Evolutionary conservation across 1,140 invertebrate genomes (phyloP).

Genomic region (Harlomillsia oculata): DNA sequence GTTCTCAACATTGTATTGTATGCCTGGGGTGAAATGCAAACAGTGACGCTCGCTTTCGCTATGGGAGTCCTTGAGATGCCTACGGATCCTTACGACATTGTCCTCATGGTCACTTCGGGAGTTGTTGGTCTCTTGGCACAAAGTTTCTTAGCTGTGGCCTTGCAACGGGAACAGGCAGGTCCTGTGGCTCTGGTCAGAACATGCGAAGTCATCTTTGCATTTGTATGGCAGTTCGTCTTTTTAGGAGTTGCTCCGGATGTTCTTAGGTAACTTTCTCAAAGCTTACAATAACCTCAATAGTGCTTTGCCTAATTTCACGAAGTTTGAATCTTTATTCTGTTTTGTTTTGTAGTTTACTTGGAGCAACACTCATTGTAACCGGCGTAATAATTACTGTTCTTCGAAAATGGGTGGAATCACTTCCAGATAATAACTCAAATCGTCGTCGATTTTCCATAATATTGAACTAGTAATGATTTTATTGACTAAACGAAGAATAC

Average conservation of each 20-base stretch:
- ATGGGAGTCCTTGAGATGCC: not conserved
- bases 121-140: not conserved
- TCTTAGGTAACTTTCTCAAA: not conserved
- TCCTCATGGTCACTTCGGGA: not conserved
- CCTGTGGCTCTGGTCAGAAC: not conserved
- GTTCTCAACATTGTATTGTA: not conserved
- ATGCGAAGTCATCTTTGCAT: not conserved
- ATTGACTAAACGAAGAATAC: not conserved
- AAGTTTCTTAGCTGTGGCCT: constrained; percentile 2
- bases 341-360: not conserved
- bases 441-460: not conserved
- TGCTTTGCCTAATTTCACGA: too few relatives aligned
- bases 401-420: constrained; percentile 3
- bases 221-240: not conserved
- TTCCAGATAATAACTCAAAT: not conserved
- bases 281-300: too few relatives aligned
- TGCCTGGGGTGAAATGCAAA: not conserved
- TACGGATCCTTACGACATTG: not conserved
- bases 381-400: constrained; percentile 3
- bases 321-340: not conserved
- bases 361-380: not conserved
- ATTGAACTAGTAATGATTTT: too few relatives aligned
- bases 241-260: not conserved
- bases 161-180: constrained; percentile 14
- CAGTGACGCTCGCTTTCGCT: not conserved